phyloP scores from a whole-genome alignment of 35 echinoderm and acorn worm species.

The Ophiothrix spiculata region DNA sequence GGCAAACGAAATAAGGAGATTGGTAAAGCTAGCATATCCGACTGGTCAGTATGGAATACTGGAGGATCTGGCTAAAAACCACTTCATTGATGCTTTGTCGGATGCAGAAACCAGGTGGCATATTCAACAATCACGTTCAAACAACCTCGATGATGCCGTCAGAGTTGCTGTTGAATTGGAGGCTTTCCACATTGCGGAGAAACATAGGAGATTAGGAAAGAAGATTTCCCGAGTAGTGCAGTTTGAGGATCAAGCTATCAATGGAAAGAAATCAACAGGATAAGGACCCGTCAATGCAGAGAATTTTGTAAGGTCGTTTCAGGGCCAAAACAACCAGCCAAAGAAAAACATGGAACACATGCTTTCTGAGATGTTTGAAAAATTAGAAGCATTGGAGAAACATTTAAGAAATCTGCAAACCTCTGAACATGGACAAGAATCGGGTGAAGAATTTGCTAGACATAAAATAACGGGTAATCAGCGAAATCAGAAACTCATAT shows the following conservation, averaged over 20 bases:
- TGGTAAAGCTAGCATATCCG: slow-evolving; percentile 19
- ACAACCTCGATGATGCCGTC: slow-evolving; percentile 28
- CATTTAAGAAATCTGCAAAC: not conserved
- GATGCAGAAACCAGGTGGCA: slow-evolving; percentile 44
- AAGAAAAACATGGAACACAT: not conserved
- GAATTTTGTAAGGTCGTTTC: not conserved
- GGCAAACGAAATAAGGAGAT: slow-evolving; percentile 20
- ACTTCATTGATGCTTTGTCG: slow-evolving; percentile 44
- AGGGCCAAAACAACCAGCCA: no score
- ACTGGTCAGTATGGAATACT: not conserved
- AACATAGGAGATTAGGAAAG: slow-evolving; percentile 22
- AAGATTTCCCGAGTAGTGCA: not conserved
- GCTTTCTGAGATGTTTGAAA: no score
- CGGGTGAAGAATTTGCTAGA: not conserved
- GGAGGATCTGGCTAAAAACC: slow-evolving; percentile 21
- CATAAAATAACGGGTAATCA: not conserved
- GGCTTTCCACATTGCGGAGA: slow-evolving; percentile 43
- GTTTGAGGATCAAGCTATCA: not conserved
- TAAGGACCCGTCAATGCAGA: no score
- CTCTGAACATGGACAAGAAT: not conserved
- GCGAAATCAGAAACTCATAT: not conserved
- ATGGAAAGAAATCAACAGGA: not conserved
- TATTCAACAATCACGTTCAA: slow-evolving; percentile 38
- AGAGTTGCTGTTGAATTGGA: slow-evolving; percentile 40
- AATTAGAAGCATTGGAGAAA: not conserved